Evolutionary conservation across 2,888 invertebrate genomes (phyloP).

Genomic region (Ophion obscuratus): DNA sequence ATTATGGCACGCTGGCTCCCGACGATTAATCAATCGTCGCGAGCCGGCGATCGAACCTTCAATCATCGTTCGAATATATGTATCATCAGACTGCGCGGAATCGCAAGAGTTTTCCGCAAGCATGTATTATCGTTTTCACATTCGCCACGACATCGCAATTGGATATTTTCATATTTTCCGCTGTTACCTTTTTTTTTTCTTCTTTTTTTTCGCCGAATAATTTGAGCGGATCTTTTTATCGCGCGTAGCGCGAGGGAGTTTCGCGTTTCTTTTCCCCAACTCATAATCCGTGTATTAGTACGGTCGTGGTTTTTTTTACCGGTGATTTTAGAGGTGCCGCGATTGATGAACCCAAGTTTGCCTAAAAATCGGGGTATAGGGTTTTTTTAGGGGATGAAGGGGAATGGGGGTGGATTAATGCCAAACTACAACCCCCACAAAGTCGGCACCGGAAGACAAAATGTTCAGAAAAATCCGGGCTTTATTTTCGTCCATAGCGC

Average conservation of each 20-base stretch:
- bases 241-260: background rate
- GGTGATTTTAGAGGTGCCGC: too few species aligned
- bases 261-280: conserved; percentile 27
- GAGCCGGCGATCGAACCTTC: conserved; percentile 7
- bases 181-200: background rate
- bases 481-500: too few species aligned
- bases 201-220: background rate
- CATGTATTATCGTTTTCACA: conserved; percentile 8
- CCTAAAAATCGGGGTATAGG: too few species aligned
- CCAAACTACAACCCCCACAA: too few species aligned
- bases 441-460: too few species aligned
- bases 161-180: conserved; percentile 7
- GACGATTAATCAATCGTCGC: conserved; percentile 18
- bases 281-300: background rate
- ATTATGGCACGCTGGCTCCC: too few species aligned
- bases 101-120: background rate
- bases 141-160: conserved; percentile 4
- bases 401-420: too few species aligned
- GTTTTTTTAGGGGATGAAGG: too few species aligned
- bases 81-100: conserved; percentile 10
- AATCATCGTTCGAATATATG: conserved; percentile 23
- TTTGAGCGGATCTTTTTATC: conserved; percentile 15
- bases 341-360: too few species aligned
- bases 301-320: background rate
- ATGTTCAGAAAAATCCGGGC: too few species aligned